phyloP scores from a whole-genome alignment of 30 jellyfish, hydroid and myxozoan species.

The Cassiopea andromeda region DNA sequence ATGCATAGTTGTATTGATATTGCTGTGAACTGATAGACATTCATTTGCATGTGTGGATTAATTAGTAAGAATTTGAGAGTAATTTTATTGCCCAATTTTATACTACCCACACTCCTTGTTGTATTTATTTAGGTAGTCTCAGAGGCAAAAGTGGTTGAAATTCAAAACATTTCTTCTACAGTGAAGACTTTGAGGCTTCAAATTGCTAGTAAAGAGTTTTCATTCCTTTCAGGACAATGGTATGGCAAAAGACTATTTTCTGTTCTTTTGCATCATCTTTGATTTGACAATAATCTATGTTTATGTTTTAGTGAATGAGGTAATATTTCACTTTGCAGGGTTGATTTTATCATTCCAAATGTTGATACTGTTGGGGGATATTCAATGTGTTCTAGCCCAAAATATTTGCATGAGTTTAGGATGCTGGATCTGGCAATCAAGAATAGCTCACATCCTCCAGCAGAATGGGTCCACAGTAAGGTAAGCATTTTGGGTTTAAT shows the following conservation, averaged over 20 bases:
- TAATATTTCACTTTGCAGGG: constrained; percentile 54
- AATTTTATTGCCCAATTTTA: too few species aligned
- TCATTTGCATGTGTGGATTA: too few species aligned
- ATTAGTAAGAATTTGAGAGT: too few species aligned
- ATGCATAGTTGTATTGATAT: too few species aligned
- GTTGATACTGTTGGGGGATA: constrained; percentile 88
- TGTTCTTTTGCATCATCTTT: background rate
- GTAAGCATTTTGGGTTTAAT: constrained; percentile 21
- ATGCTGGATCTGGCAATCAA: constrained; percentile 82
- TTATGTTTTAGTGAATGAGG: background rate
- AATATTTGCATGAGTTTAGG: constrained; percentile 22
- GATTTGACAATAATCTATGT: background rate
- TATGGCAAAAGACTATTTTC: constrained; percentile 1
- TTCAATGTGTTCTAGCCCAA: constrained; percentile 92
- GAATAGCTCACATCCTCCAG: constrained; percentile 88
- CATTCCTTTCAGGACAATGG: constrained; percentile 95
- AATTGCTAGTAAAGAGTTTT: constrained; percentile 51
- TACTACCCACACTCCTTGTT: background rate
- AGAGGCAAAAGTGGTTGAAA: constrained; percentile 58
- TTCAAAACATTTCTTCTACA: constrained; percentile 71
- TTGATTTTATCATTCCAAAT: constrained; percentile 81
- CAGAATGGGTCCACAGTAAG: constrained; percentile 86
- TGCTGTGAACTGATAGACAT: too few species aligned
- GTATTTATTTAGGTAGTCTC: constrained; percentile 16
- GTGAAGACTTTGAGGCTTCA: constrained; percentile 66